Evolutionary conservation across 2,113 vertebrate species (phyloP).

Genomic region (Cynoglossus semilaevis): DNA sequence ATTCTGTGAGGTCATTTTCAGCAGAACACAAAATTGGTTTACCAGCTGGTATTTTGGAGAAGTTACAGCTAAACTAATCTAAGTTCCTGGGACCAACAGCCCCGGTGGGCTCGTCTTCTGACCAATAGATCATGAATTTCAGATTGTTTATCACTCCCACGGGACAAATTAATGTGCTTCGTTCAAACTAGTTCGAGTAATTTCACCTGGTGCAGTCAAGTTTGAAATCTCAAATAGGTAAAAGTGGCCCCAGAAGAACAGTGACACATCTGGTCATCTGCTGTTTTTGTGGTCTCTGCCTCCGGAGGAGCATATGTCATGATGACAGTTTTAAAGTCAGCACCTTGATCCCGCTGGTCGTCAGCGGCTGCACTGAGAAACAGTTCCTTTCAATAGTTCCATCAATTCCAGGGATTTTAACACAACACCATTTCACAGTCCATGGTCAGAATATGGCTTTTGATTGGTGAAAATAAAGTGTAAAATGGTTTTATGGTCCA

Average conservation of each 20-base stretch:
- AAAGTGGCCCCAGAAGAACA: constrained; percentile 14
- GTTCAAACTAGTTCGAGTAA: constrained; percentile 27
- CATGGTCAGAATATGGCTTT: no score
- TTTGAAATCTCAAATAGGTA: constrained; percentile 6
- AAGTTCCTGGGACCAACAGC: constrained; percentile 53
- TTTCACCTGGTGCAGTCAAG: constrained; percentile 24
- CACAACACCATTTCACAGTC: constrained; percentile 9
- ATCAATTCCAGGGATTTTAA: constrained; percentile 5
- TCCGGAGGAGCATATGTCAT: not conserved
- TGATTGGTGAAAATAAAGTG: no score
- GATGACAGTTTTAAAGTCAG: not conserved
- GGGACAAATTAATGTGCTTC: constrained; percentile 25
- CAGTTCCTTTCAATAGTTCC: not conserved
- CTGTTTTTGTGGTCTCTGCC: constrained; percentile 2
- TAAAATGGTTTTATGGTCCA: no score
- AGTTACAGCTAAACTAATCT: constrained; percentile 54
- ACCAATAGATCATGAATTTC: constrained; percentile 52
- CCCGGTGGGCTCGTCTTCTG: constrained; percentile 29
- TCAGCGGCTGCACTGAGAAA: not conserved
- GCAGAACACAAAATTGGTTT: no score
- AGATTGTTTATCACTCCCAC: constrained; percentile 37
- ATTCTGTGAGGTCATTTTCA: no score
- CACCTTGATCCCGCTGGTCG: constrained; percentile 1
- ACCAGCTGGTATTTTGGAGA: constrained; percentile 15
- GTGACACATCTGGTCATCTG: constrained; percentile 4